Evolutionary conservation across 2,888 invertebrate genomes (phyloP).

Genomic region (Ectemnius lituratus): DNA sequence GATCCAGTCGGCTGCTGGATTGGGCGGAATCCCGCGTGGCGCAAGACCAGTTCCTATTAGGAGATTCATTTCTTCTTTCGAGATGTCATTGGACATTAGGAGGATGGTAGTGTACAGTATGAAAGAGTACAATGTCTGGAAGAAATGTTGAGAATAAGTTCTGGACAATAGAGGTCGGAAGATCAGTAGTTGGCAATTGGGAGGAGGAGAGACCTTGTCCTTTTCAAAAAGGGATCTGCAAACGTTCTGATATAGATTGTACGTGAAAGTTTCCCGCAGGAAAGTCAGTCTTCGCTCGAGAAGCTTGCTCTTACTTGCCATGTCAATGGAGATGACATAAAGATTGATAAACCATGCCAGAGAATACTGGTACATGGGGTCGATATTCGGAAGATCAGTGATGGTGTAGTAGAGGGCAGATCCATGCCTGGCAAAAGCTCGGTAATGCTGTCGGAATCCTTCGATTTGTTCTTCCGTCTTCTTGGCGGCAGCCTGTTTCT

Average conservation of each 20-base stretch:
- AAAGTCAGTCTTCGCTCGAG: slow-evolving; percentile 79
- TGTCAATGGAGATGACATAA: slow-evolving; percentile 81
- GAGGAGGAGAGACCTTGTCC: slow-evolving; percentile 84
- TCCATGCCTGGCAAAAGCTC: slow-evolving; percentile 81
- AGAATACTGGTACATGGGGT: slow-evolving; percentile 85
- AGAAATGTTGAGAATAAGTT: neutral
- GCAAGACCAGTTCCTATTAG: slow-evolving; percentile 88
- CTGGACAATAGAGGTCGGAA: neutral
- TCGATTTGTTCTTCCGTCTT: slow-evolving; percentile 80
- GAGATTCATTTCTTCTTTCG: slow-evolving; percentile 80
- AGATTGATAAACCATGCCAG: slow-evolving; percentile 83
- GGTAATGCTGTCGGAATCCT: slow-evolving; percentile 79
- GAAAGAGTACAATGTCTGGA: slow-evolving; percentile 80
- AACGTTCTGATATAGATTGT: slow-evolving; percentile 81
- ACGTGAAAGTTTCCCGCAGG: slow-evolving; percentile 81
- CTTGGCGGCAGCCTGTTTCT: slow-evolving; percentile 80
- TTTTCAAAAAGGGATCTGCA: slow-evolving; percentile 81
- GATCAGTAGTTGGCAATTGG: no score
- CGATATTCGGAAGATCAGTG: slow-evolving; percentile 80
- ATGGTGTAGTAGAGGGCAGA: slow-evolving; percentile 82
- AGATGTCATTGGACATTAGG: slow-evolving; percentile 71
- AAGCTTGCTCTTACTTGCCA: slow-evolving; percentile 72
- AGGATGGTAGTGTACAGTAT: slow-evolving; percentile 79
- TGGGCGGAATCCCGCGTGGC: slow-evolving; percentile 80
- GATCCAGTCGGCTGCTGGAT: slow-evolving; percentile 80